phyloP scores from a whole-genome alignment of 2,888 invertebrate species.

The Nephrotoma guestfalica region DNA sequence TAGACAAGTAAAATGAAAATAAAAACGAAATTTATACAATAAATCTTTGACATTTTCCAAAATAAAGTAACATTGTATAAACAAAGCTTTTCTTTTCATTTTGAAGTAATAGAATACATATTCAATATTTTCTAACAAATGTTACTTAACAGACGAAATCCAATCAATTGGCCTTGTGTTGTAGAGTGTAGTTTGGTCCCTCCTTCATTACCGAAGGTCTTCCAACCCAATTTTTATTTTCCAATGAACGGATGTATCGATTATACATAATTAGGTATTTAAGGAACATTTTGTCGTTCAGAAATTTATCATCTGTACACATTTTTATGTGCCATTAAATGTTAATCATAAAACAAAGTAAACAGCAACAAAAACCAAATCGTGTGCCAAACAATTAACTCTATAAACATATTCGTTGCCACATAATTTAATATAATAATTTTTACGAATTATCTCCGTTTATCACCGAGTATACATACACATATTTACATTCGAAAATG shows the following conservation, averaged over 20 bases:
- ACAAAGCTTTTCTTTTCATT: neutral
- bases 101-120: neutral
- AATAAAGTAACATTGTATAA: neutral
- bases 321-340: neutral
- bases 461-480: neutral
- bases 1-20: neutral
- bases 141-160: neutral
- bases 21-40: neutral
- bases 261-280: neutral
- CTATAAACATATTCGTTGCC: neutral
- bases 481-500: neutral
- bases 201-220: no score
- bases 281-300: neutral
- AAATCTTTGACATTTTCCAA: neutral
- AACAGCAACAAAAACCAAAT: neutral
- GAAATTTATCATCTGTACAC: neutral
- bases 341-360: neutral
- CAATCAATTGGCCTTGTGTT: no score
- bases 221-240: no score
- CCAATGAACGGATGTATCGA: neutral
- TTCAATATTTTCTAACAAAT: neutral
- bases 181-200: no score
- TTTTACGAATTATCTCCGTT: neutral
- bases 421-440: neutral
- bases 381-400: neutral